Conservation (phyloP, 1,140 invertebrate species). For the Lordiphosa collinella region DNA sequence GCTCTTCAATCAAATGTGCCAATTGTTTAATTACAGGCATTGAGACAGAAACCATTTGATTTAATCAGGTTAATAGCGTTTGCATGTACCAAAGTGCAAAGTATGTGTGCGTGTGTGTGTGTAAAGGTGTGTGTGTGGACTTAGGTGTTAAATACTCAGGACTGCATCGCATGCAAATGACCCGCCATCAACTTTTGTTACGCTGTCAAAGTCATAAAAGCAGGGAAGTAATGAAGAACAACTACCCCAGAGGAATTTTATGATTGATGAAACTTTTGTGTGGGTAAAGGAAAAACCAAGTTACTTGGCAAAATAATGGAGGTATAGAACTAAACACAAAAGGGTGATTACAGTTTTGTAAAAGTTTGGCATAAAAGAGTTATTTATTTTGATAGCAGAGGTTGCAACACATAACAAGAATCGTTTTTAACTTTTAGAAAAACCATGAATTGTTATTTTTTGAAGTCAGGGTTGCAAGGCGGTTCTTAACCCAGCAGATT, state of each 20-base stretch:
- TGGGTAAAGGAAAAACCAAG: not conserved
- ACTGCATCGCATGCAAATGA: constrained; percentile 58
- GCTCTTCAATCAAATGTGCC: constrained; percentile 71
- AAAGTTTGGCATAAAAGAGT: no score
- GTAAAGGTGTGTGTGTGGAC: constrained; percentile 5
- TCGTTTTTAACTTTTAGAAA: no score
- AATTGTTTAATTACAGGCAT: constrained; percentile 64
- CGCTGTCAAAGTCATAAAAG: constrained; percentile 21
- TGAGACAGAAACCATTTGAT: constrained; percentile 49
- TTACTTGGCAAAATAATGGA: not conserved
- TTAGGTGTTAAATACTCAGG: constrained; percentile 69
- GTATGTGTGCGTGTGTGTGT: no score
- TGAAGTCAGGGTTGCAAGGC: no score
- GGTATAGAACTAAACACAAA: constrained; percentile 15
- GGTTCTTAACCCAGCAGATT: no score
- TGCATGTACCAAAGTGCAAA: constrained; percentile 51
- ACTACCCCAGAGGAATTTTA: constrained; percentile 38
- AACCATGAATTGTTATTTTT: no score
- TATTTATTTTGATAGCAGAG: no score
- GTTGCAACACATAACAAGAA: not conserved
- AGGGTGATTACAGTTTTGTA: no score
- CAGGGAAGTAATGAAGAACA: constrained; percentile 48
- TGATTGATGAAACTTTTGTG: constrained; percentile 52
- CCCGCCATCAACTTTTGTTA: constrained; percentile 64
- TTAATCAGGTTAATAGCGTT: constrained; percentile 74